Conservation (phyloP, 2,113 vertebrate genomes). For the Chionis minor region DNA sequence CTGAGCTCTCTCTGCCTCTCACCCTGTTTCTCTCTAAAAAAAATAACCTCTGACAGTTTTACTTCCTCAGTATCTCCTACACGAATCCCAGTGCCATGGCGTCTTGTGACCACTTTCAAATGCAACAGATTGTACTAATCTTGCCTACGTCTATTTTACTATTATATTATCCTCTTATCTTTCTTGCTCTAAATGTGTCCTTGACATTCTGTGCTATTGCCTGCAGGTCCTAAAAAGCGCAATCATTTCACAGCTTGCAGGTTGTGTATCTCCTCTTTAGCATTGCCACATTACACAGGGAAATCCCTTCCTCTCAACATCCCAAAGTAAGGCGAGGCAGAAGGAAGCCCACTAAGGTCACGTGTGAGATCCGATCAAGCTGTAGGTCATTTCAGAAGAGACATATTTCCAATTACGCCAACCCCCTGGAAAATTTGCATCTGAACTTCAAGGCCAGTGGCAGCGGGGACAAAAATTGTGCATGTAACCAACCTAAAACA, state of each 20-base stretch:
- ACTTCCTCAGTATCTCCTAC: neutral
- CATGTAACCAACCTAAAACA: neutral
- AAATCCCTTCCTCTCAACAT: neutral
- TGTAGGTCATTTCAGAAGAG: neutral
- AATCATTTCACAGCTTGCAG: neutral
- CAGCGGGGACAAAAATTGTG: neutral
- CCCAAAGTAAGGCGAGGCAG: neutral
- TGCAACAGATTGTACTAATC: neutral
- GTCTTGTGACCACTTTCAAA: neutral
- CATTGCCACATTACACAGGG: neutral
- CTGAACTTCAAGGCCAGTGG: neutral
- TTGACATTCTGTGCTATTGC: neutral
- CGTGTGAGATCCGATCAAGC: neutral
- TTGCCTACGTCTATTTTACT: neutral
- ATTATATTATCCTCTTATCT: neutral
- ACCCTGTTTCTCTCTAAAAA: neutral
- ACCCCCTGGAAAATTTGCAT: neutral
- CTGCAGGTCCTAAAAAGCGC: neutral
- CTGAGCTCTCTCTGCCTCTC: neutral
- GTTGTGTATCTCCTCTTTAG: neutral
- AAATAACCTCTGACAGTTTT: neutral
- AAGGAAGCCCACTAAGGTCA: neutral
- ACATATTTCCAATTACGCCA: neutral
- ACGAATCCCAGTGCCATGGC: rapidly evolving
- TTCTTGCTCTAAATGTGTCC: neutral